These are phyloP conservation scores for Scyliorhinus canicula DNA, from an alignment of 2,797 vertebrate genomes.

Conservation along the genomic window DNA sequence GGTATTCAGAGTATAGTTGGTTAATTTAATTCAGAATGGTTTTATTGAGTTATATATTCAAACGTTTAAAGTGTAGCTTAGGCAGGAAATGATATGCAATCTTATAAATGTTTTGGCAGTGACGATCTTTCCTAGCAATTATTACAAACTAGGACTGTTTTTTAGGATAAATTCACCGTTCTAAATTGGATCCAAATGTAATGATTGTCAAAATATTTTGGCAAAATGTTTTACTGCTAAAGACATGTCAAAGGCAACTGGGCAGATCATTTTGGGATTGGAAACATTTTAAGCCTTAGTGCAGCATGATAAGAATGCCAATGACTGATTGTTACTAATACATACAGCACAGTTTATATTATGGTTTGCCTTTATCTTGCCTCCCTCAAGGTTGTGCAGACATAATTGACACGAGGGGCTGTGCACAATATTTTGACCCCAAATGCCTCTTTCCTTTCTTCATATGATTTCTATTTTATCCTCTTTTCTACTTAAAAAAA, in stretches of 20 bases:
- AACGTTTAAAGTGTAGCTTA: constrained; percentile 19
- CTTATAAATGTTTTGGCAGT: neutral
- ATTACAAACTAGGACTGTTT: neutral
- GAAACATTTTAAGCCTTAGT: constrained; percentile 1
- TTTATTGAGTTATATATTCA: constrained; percentile 33
- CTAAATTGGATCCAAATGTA: constrained; percentile 8
- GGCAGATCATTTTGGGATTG: constrained; percentile 1
- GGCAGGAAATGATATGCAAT: neutral
- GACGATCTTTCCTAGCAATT: constrained; percentile 6
- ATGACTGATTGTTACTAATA: neutral
- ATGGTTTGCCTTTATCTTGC: neutral
- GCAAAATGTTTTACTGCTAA: neutral
- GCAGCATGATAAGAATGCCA: no score
- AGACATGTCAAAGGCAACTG: constrained; percentile 14
- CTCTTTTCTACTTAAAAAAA: neutral
- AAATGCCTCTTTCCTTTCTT: neutral
- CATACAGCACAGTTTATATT: neutral
- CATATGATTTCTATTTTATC: neutral
- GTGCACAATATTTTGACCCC: neutral
- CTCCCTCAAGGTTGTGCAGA: neutral
- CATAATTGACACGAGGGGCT: neutral
- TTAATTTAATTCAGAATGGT: constrained; percentile 29
- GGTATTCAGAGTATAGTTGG: constrained; percentile 19
- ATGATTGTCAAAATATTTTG: constrained; percentile 27
- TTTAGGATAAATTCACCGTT: neutral